These are phyloP conservation scores for Drosophila yakuba DNA, from an alignment of 1,140 invertebrate genomes.

Conservation along the genomic window DNA sequence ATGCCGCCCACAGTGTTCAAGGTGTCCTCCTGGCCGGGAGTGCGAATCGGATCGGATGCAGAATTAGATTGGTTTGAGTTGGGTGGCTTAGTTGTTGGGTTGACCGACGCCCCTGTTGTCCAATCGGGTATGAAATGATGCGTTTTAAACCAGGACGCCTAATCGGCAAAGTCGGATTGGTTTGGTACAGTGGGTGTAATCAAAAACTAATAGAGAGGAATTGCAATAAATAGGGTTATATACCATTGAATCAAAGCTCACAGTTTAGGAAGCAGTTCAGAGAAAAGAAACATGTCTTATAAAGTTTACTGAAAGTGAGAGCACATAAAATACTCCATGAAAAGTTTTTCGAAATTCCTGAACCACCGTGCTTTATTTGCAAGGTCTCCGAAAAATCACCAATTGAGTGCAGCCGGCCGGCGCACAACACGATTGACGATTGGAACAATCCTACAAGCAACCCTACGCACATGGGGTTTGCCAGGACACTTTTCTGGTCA, in stretches of 20 bases:
- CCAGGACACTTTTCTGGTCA: constrained; percentile 17
- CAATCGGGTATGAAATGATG: constrained; percentile 80
- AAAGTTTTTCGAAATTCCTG: too few relatives aligned
- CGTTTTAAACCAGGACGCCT: constrained; percentile 63
- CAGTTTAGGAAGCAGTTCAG: too few relatives aligned
- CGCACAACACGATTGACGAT: constrained; percentile 74
- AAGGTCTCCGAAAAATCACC: constrained; percentile 25
- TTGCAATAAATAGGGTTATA: too few relatives aligned
- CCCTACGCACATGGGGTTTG: constrained; percentile 23
- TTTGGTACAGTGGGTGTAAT: constrained; percentile 36
- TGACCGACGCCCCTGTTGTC: constrained; percentile 68
- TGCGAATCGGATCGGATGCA: constrained; percentile 8
- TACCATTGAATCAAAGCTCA: too few relatives aligned
- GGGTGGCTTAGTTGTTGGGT: constrained; percentile 14
- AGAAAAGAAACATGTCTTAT: too few relatives aligned
- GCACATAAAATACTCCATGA: too few relatives aligned
- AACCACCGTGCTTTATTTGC: constrained; percentile 17
- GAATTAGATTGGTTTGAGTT: constrained; percentile 11
- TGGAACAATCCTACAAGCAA: constrained; percentile 55
- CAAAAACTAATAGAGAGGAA: too few relatives aligned
- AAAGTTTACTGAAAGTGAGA: too few relatives aligned
- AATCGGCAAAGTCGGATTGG: constrained; percentile 60
- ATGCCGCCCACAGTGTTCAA: constrained; percentile 40
- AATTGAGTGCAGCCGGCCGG: constrained; percentile 61
- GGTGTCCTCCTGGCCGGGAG: constrained; percentile 36